Percentiles rank a stretch among this genome's conserved stretches.
phyloP scores from a whole-genome alignment of 2,888 invertebrate species.

The Spodoptera littoralis region DNA sequence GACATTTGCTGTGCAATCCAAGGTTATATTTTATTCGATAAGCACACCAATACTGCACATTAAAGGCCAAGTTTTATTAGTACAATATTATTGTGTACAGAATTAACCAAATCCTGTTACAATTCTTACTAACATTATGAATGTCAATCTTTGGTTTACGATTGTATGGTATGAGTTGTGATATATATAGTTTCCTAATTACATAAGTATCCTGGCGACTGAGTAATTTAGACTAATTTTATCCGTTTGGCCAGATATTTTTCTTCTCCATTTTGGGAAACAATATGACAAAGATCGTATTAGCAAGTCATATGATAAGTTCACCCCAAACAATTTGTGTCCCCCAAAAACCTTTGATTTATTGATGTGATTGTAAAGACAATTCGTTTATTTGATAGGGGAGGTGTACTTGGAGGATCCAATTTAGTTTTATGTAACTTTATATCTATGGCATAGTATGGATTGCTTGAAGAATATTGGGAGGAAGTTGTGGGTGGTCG shows the following conservation, averaged over 20 bases:
- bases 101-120: no score
- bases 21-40: slow-evolving; percentile 33
- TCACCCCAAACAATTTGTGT: background rate
- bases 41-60: slow-evolving; percentile 7
- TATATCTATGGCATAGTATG: background rate
- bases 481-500: slow-evolving; percentile 17
- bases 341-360: background rate
- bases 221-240: no score
- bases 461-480: background rate
- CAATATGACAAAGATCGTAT: no score
- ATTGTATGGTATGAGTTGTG: no score
- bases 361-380: slow-evolving; percentile 16
- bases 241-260: no score
- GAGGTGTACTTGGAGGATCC: slow-evolving; percentile 26
- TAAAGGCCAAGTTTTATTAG: slow-evolving; percentile 15
- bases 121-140: no score
- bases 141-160: no score
- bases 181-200: no score
- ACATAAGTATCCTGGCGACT: no score
- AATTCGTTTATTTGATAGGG: slow-evolving; percentile 23
- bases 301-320: no score
- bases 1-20: slow-evolving; percentile 14
- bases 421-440: slow-evolving; percentile 22
- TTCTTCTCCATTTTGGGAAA: no score
- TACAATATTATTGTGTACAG: no score